These are phyloP conservation scores for Hiodon tergisus DNA, from an alignment of 2,113 vertebrate species.

Conservation along the genomic window DNA sequence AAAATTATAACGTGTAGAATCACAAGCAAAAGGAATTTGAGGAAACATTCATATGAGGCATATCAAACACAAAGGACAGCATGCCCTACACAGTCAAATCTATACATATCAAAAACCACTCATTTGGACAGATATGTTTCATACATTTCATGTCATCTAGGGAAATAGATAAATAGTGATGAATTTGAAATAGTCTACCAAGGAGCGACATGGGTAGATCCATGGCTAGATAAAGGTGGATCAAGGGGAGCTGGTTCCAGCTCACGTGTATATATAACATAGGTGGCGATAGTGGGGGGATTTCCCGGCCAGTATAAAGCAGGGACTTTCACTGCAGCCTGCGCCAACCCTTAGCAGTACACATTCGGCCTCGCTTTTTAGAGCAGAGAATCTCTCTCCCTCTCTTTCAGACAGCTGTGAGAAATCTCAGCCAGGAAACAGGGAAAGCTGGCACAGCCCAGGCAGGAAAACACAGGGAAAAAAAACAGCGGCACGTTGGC, in stretches of 20 bases:
- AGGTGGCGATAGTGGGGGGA: neutral
- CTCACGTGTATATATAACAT: too few species aligned
- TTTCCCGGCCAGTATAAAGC: neutral
- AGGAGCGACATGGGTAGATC: too few species aligned
- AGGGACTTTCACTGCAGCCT: neutral
- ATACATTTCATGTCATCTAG: too few species aligned
- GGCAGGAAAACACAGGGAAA: constrained; percentile 15
- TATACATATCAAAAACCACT: too few species aligned
- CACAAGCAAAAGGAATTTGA: neutral
- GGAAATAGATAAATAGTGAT: too few species aligned
- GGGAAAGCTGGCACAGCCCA: constrained; percentile 1
- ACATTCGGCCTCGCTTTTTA: neutral
- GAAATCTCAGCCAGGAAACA: constrained; percentile 17
- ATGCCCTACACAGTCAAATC: too few species aligned
- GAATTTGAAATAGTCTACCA: too few species aligned
- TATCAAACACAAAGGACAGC: neutral
- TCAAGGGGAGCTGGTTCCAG: too few species aligned
- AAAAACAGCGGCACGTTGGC: constrained; percentile 1
- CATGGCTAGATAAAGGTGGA: too few species aligned
- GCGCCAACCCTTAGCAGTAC: neutral
- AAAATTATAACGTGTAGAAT: neutral
- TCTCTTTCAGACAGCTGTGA: constrained; percentile 11
- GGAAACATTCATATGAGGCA: neutral
- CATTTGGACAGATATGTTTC: too few species aligned
- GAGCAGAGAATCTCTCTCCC: neutral